A percentile compares a stretch with the other conserved stretches of the same genome.
Evolutionary conservation across 1,140 invertebrate species (phyloP).

Genomic region (Vanessa atalanta): DNA sequence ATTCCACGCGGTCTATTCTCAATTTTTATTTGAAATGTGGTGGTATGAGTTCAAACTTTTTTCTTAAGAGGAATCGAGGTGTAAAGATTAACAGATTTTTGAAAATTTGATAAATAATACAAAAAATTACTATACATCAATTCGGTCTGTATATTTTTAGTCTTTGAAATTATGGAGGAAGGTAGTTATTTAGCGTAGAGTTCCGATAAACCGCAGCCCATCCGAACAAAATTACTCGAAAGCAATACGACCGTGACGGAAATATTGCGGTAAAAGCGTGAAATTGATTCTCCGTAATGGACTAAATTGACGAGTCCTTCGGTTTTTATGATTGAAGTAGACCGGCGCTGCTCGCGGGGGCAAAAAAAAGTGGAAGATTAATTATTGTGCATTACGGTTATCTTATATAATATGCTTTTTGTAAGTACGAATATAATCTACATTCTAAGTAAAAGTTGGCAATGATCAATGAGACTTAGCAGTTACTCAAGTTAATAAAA

Average conservation of each 20-base stretch:
- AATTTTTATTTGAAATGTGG: too few relatives aligned
- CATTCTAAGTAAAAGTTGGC: too few relatives aligned
- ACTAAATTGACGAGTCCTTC: constrained; percentile 17
- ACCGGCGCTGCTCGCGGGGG: not conserved
- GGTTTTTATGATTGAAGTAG: constrained; percentile 16
- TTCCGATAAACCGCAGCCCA: constrained; percentile 19
- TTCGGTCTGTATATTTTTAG: not conserved
- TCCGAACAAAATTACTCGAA: constrained; percentile 23
- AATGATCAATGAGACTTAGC: too few relatives aligned
- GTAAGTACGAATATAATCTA: too few relatives aligned
- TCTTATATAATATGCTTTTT: not conserved
- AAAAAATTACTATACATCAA: not conserved
- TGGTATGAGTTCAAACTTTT: too few relatives aligned
- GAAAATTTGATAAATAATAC: too few relatives aligned
- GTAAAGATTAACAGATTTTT: too few relatives aligned
- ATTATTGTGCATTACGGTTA: not conserved
- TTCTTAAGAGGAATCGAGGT: too few relatives aligned
- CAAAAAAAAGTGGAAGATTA: not conserved
- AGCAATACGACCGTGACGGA: constrained; percentile 22
- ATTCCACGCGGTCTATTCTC: too few relatives aligned
- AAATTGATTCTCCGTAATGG: constrained; percentile 31
- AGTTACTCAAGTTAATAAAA: too few relatives aligned
- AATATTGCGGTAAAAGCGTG: constrained; percentile 27
- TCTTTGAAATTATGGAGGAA: not conserved
- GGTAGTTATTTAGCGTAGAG: constrained; percentile 1